Evolutionary conservation across 1,140 invertebrate species (phyloP).

Genomic region (Heterodera carotae): DNA sequence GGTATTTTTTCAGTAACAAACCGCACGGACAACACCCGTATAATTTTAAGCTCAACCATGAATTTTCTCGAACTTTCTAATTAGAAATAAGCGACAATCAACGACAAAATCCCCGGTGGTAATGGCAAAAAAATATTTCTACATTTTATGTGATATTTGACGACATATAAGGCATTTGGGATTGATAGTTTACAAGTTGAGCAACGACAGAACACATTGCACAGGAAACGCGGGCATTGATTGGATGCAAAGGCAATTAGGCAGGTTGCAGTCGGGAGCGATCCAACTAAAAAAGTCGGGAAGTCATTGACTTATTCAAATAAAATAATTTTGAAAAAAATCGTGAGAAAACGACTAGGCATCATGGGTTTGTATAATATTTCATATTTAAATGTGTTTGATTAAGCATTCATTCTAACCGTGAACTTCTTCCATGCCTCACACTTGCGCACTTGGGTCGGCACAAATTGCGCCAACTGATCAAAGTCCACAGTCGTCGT

Average conservation of each 20-base stretch:
- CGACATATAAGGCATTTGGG: neutral
- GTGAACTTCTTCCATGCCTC: slow-evolving; percentile 36
- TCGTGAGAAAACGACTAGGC: too few species aligned
- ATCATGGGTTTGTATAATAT: neutral
- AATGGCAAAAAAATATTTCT: neutral
- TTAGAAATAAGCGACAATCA: too few species aligned
- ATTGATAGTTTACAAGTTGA: neutral
- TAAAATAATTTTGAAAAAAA: too few species aligned
- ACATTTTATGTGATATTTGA: too few species aligned
- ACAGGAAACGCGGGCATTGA: neutral
- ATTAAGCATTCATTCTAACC: neutral
- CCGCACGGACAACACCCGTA: too few species aligned
- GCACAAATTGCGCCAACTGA: slow-evolving; percentile 12
- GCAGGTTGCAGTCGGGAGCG: neutral
- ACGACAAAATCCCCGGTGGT: neutral
- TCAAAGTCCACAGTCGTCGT: neutral
- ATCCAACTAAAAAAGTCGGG: slow-evolving; percentile 8
- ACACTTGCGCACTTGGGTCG: slow-evolving; percentile 25
- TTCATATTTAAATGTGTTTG: neutral
- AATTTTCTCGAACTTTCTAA: too few species aligned
- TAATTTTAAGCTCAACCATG: too few species aligned
- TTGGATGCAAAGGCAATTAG: neutral
- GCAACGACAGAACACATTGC: neutral
- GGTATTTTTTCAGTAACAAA: too few species aligned
- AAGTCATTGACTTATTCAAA: too few species aligned